These are phyloP conservation scores for Deroptyus accipitrinus DNA, from an alignment of 2,113 vertebrate genomes.

Conservation along the genomic window DNA sequence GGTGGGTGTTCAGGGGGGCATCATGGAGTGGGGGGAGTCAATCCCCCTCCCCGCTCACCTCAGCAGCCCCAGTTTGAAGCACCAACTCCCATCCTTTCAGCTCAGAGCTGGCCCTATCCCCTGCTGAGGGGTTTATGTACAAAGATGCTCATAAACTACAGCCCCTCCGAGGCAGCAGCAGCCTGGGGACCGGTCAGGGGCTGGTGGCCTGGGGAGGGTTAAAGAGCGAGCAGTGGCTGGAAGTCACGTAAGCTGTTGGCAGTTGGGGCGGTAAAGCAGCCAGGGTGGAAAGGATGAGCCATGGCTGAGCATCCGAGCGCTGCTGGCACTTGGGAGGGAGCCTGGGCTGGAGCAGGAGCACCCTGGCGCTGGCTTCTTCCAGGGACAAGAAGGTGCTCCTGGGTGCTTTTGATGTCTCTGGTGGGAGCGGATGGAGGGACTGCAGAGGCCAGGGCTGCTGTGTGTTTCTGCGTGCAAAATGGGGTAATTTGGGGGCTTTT, in stretches of 20 bases:
- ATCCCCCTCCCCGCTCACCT: not conserved
- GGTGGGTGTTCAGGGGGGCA: not conserved
- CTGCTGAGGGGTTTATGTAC: not conserved
- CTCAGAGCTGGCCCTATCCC: not conserved
- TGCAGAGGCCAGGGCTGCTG: not conserved
- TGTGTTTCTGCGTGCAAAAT: rapidly evolving
- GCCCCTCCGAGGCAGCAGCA: not conserved
- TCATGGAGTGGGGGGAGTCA: not conserved
- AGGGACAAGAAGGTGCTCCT: not conserved
- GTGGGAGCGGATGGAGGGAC: rapidly evolving
- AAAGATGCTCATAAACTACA: not conserved
- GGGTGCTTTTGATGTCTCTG: rapidly evolving
- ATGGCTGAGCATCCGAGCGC: not conserved
- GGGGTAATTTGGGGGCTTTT: not conserved
- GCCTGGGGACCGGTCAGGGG: not conserved
- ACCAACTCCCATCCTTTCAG: not conserved
- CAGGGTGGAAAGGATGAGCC: not conserved
- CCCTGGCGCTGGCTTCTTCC: not conserved
- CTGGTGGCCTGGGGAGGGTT: not conserved
- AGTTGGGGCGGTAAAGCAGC: not conserved
- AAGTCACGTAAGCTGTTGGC: not conserved
- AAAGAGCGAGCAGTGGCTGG: not conserved
- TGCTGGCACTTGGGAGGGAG: too few relatives aligned
- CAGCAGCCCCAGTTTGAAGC: not conserved
- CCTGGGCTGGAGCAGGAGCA: not conserved